Evolutionary conservation across 2,888 invertebrate species (phyloP).

Genomic region (Disparrhopalites patrizii): DNA sequence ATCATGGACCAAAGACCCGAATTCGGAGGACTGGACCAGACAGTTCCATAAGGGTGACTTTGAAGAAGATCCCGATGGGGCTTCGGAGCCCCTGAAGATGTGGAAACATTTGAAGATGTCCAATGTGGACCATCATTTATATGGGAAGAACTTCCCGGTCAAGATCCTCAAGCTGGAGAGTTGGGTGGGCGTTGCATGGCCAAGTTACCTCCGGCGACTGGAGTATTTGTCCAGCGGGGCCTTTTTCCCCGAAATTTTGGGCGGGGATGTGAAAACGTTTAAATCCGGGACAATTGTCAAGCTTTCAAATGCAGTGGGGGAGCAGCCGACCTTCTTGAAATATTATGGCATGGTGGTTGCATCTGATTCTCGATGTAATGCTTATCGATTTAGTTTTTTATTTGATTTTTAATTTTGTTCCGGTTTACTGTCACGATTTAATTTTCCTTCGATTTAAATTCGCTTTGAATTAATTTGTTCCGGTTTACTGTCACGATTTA

Average conservation of each 20-base stretch:
- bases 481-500: too few species aligned
- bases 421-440: too few species aligned
- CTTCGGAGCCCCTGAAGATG: conserved; percentile 1
- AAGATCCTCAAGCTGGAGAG: neutral
- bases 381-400: neutral
- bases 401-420: too few species aligned
- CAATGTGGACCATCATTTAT: neutral
- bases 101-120: neutral
- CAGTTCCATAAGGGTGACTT: neutral
- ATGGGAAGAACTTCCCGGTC: neutral
- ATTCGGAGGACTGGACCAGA: neutral
- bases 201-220: neutral
- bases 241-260: neutral
- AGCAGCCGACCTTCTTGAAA: neutral
- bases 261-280: neutral
- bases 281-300: neutral
- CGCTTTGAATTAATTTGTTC: neutral
- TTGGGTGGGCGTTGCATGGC: neutral
- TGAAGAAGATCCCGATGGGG: neutral
- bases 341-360: neutral
- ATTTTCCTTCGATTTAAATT: too few species aligned
- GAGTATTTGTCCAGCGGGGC: neutral
- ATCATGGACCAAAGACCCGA: neutral
- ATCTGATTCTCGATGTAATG: neutral
- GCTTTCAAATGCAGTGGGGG: neutral